Evolutionary conservation across 1,140 invertebrate species (phyloP).

Genomic region (Philotrypesis tridentata): DNA sequence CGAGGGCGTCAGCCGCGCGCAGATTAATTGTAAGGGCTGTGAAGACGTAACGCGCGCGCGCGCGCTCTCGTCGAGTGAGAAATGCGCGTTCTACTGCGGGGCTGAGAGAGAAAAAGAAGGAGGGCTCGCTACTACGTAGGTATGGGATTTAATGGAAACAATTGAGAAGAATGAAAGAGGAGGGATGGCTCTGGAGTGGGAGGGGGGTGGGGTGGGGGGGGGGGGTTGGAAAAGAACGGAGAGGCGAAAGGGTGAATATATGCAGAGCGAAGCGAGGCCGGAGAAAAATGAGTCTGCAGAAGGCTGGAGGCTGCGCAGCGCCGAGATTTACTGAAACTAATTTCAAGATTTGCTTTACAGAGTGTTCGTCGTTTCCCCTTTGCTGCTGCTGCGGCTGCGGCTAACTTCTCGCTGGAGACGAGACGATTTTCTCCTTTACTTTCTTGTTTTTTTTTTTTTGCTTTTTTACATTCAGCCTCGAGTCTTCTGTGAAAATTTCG

Average conservation of each 20-base stretch:
- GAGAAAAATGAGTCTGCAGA: conserved; percentile 34
- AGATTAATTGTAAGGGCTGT: conserved; percentile 2
- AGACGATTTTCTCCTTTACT: background rate
- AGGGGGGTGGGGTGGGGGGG: background rate
- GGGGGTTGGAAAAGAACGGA: background rate
- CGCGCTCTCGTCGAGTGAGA: background rate
- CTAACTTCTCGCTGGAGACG: background rate
- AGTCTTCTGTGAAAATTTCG: background rate
- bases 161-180: conserved; percentile 8
- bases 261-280: background rate
- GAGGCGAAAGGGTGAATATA: conserved; percentile 19
- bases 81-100: too few relatives aligned
- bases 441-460: background rate
- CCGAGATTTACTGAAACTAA: conserved; percentile 42
- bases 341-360: conserved; percentile 41
- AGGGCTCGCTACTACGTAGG: background rate
- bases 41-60: background rate
- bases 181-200: background rate
- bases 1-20: background rate
- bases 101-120: too few relatives aligned
- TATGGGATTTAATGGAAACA: conserved; percentile 21
- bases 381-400: background rate
- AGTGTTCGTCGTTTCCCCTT: conserved; percentile 18
- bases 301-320: background rate
- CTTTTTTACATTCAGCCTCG: background rate